Base-by-base conservation (phyloP, 1,140 invertebrate species). In the Drosophila varians region DNA sequence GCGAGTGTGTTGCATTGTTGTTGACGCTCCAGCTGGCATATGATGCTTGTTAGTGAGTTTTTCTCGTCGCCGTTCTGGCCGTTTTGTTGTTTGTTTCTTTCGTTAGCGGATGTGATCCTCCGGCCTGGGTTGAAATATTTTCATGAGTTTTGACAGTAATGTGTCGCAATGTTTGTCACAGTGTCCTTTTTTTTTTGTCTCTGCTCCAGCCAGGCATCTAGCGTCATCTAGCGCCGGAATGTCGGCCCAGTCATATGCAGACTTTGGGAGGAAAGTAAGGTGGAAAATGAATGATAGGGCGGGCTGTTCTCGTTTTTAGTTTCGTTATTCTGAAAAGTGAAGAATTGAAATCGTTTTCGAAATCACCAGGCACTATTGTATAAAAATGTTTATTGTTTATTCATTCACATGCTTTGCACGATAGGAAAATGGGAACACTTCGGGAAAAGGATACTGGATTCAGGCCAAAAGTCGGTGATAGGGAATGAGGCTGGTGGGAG, bases 61-160 rank as follows among this genome's bases (percentile, higher is more conserved):
- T 87, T 73, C 65, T 55, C 64, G 45, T 71, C 74, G 49, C 70
- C 74, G 73, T 71, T 68, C 55, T 52, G 36, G 34, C 12, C 26
- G 48, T 48, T 58, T 43, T 62, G 49, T 55, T 69, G 54, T 34
- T 68, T 46, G 46, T 66, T 52, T 54, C 48, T 43, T 60, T 66
- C 52, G 68, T 70, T 86, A 69, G 61, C 25, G 46, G 23, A 28
- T 9, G 11, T 21, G 60, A 52, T 57, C 40, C 40, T 36, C 34
- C 43, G 53, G 82, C 74, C 76, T 54, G 76, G 56, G 69, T 47
- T 87, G 77, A 87, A 77, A 87, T 87, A 87, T 87, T 87, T 87
- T 87, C 82, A 87, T 87, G 82, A 87, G 82, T 87, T 87, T 87
- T 87, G 82, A 87, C 82, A 87, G 74, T 87, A 87, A 87, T 87